Percentiles rank a stretch among this genome's conserved stretches.
These are phyloP conservation scores for Murina feae DNA, from an alignment of 2,113 vertebrate species.

Conservation along the genomic window DNA sequence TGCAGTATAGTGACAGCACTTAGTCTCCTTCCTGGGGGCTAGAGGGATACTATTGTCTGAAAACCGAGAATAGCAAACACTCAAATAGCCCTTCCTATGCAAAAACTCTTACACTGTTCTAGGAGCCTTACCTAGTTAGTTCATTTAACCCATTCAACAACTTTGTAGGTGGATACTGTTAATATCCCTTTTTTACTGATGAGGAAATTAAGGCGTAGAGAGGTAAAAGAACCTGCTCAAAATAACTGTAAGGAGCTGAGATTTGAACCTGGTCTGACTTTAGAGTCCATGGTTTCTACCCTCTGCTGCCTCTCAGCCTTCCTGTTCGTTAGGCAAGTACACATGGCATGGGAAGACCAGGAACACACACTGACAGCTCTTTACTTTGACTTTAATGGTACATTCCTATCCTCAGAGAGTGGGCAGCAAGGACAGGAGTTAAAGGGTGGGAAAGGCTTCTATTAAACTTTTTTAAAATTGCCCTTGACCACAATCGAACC, in stretches of 20 bases:
- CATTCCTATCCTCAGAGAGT: not conserved
- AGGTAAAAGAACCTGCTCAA: not conserved
- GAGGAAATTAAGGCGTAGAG: not conserved
- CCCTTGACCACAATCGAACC: too few relatives aligned
- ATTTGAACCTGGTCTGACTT: not conserved
- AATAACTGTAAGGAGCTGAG: not conserved
- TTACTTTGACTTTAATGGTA: not conserved
- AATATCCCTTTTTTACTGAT: not conserved
- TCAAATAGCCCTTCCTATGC: not conserved
- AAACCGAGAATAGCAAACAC: not conserved
- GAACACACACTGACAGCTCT: not conserved
- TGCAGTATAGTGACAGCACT: not conserved
- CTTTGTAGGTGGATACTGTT: not conserved
- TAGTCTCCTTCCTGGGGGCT: not conserved
- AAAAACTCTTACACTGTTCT: not conserved
- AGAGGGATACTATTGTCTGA: not conserved
- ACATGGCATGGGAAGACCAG: not conserved
- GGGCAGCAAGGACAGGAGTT: not conserved
- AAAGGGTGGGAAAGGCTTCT: not conserved
- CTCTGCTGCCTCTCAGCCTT: not conserved
- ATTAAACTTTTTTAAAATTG: too few relatives aligned
- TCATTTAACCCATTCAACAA: not conserved
- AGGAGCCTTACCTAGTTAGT: not conserved
- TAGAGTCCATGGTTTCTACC: not conserved
- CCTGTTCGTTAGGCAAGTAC: not conserved